Percentiles rank a stretch among this genome's conserved stretches.
These are phyloP conservation scores for Pyxicephalus adspersus DNA, from an alignment of 2,113 vertebrate genomes.

Conservation along the genomic window DNA sequence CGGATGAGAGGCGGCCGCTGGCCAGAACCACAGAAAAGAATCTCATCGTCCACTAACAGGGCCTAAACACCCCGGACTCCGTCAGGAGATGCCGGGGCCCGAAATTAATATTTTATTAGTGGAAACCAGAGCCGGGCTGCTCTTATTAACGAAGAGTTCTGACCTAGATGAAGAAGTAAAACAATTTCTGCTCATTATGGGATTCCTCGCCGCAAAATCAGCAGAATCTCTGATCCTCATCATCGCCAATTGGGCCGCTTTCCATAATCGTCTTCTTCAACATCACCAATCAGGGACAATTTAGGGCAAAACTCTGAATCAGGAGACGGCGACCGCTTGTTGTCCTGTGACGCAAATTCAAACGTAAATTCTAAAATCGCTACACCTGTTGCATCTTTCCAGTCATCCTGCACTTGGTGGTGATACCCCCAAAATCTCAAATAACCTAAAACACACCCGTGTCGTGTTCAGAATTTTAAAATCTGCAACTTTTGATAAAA, in stretches of 20 bases:
- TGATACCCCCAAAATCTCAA: no score
- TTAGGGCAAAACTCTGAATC: no score
- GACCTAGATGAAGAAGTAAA: constrained; percentile 1
- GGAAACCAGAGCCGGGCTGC: neutral
- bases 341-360: no score
- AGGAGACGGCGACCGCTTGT: no score
- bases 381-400: no score
- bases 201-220: neutral
- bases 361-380: no score
- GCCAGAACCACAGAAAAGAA: neutral
- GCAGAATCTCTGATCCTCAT: neutral
- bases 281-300: no score
- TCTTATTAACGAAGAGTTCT: neutral
- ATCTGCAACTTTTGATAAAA: no score
- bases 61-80: neutral
- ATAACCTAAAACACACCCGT: no score
- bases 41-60: neutral
- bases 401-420: no score
- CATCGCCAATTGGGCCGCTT: neutral
- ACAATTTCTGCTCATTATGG: neutral
- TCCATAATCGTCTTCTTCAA: no score
- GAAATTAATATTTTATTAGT: constrained; percentile 15
- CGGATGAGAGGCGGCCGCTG: neutral
- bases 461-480: no score
- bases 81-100: neutral